Percentiles rank a stretch among this genome's conserved stretches.
These are phyloP conservation scores for Diadumene lineata DNA, from an alignment of 92 coral and sea anemone species.

Conservation along the genomic window DNA sequence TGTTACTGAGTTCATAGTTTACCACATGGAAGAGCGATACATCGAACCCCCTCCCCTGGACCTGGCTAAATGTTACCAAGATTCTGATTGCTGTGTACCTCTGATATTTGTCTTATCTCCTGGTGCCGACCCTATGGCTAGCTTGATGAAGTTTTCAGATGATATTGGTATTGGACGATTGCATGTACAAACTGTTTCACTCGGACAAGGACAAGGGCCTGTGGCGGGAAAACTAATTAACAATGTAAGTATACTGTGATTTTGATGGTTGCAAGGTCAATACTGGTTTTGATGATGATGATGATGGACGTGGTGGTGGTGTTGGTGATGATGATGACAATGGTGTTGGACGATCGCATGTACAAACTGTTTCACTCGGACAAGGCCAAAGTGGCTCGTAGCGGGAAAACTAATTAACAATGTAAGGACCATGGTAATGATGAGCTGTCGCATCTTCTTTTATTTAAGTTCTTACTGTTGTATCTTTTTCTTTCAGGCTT, in stretches of 20 bases:
- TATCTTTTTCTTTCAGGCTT: slow-evolving; percentile 54
- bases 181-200: slow-evolving; percentile 90
- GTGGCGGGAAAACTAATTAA: slow-evolving; percentile 90
- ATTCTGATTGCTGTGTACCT: slow-evolving; percentile 94
- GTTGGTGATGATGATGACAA: background rate
- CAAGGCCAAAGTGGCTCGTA: slow-evolving; percentile 95
- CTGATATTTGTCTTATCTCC: slow-evolving; percentile 92
- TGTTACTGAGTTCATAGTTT: slow-evolving; percentile 91
- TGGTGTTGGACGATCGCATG: slow-evolving; percentile 61
- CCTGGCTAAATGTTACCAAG: slow-evolving; percentile 87
- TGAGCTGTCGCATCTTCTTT: background rate
- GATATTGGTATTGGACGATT: slow-evolving; percentile 86
- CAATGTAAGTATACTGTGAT: slow-evolving; percentile 51
- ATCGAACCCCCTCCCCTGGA: slow-evolving; percentile 96
- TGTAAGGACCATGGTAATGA: slow-evolving; percentile 39
- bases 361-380: slow-evolving; percentile 93
- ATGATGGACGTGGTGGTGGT: background rate
- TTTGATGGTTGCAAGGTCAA: background rate
- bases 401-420: slow-evolving; percentile 88
- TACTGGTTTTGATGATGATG: background rate
- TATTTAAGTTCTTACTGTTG: background rate
- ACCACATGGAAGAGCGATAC: slow-evolving; percentile 78
- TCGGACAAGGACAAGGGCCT: slow-evolving; percentile 98
- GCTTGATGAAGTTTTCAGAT: slow-evolving; percentile 91
- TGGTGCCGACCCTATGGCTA: slow-evolving; percentile 99